Conservation (phyloP, 2,888 invertebrate genomes). For the Tuberolachnus salignus region DNA sequence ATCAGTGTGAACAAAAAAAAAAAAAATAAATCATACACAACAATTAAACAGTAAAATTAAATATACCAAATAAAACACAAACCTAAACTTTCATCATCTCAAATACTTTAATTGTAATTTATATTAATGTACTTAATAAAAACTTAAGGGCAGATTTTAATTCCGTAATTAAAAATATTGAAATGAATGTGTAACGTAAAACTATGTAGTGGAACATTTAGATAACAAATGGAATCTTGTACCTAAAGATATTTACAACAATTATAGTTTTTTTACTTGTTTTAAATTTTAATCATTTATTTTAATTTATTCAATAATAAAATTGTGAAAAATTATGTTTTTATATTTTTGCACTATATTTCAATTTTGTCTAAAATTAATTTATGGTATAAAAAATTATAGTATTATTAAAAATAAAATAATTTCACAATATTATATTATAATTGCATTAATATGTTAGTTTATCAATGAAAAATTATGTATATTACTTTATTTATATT, state of each 20-base stretch:
- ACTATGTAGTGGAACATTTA: slow-evolving; percentile 3
- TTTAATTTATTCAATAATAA: slow-evolving; percentile 22
- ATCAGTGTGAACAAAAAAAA: background rate
- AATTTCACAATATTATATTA: background rate
- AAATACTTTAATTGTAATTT: background rate
- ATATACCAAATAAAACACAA: background rate
- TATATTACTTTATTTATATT: background rate
- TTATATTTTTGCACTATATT: slow-evolving; percentile 9
- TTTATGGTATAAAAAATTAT: slow-evolving; percentile 11
- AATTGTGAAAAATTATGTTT: slow-evolving; percentile 22
- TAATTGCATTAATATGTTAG: slow-evolving; percentile 21
- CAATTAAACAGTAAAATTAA: background rate
- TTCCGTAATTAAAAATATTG: slow-evolving; percentile 7
- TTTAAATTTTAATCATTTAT: background rate
- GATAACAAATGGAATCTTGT: background rate
- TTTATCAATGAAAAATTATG: background rate
- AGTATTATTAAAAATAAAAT: slow-evolving; percentile 17
- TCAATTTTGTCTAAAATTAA: slow-evolving; percentile 17
- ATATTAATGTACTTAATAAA: slow-evolving; percentile 1
- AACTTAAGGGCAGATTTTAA: slow-evolving; percentile 25
- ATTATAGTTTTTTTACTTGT: no score
- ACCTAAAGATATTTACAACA: slow-evolving; percentile 10
- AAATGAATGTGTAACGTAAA: background rate
- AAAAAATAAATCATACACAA: background rate
- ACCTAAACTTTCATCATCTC: background rate